phyloP scores from a whole-genome alignment of 2,797 vertebrate species.

The Fistularia commersonii region DNA sequence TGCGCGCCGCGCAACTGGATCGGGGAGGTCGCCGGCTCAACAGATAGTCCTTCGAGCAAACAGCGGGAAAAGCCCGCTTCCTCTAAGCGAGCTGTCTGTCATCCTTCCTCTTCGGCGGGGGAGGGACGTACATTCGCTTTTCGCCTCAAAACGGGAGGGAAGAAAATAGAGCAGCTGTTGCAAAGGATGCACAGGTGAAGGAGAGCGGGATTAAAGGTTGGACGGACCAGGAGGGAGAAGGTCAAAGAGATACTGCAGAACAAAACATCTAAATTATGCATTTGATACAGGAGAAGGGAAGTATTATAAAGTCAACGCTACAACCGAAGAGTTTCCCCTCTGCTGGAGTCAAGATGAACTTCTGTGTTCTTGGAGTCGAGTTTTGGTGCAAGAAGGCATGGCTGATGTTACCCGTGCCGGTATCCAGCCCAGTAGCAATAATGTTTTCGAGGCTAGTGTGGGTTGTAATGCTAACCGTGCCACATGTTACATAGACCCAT shows the following conservation, averaged over 20 bases:
- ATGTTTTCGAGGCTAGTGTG: no score
- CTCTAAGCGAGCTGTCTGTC: conserved; percentile 26
- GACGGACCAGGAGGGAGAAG: no score
- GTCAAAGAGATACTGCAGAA: neutral
- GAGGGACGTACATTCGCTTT: conserved; percentile 44
- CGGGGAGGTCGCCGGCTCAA: conserved; percentile 41
- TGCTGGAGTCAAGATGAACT: neutral
- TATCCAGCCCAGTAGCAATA: no score
- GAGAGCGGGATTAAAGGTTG: no score
- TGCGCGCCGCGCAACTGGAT: conserved; percentile 21
- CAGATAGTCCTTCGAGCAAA: conserved; percentile 31
- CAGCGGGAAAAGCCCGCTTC: conserved; percentile 59
- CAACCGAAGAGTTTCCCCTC: conserved; percentile 15
- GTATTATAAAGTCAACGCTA: no score
- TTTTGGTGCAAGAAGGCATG: no score
- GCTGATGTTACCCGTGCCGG: no score
- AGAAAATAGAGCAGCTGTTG: neutral
- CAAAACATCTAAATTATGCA: no score
- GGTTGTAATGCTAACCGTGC: no score
- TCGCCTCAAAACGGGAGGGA: conserved; percentile 27
- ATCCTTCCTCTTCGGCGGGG: conserved; percentile 18
- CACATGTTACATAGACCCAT: no score
- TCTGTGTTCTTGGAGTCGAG: neutral
- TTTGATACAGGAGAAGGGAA: no score
- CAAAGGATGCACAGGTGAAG: neutral